Evolutionary conservation across 2,113 vertebrate species (phyloP).

Genomic region (Cathartes aura): DNA sequence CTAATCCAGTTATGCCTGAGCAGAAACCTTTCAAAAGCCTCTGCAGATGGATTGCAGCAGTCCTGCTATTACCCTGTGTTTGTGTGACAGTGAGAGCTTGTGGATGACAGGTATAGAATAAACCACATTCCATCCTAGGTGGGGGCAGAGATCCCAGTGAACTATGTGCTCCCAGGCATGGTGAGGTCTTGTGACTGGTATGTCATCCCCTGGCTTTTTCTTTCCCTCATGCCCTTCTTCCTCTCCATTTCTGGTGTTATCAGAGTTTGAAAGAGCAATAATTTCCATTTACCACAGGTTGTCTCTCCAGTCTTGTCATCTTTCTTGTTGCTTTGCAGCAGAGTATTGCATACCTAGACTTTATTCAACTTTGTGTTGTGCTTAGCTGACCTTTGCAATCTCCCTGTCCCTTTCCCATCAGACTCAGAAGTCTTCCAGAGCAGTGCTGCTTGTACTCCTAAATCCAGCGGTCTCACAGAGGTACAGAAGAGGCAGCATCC

Average conservation of each 20-base stretch:
- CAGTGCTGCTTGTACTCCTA: not conserved
- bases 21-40: constrained; percentile 34
- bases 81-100: not conserved
- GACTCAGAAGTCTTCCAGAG: not conserved
- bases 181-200: not conserved
- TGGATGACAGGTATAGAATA: not conserved
- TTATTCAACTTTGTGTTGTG: not conserved
- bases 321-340: not conserved
- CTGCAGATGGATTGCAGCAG: not conserved
- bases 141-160: not conserved
- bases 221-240: not conserved
- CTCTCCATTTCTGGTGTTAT: not conserved
- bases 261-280: not conserved
- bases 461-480: not conserved
- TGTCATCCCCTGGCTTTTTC: not conserved
- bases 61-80: not conserved
- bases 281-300: not conserved
- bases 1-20: not conserved
- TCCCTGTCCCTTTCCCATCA: not conserved
- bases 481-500: not conserved
- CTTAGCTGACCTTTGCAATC: not conserved
- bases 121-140: constrained; percentile 10
- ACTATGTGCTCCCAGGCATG: not conserved
- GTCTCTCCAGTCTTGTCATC: not conserved
- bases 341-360: not conserved